Evolutionary conservation across 2,797 vertebrate species (phyloP).

Genomic region (Pangasius macronema): DNA sequence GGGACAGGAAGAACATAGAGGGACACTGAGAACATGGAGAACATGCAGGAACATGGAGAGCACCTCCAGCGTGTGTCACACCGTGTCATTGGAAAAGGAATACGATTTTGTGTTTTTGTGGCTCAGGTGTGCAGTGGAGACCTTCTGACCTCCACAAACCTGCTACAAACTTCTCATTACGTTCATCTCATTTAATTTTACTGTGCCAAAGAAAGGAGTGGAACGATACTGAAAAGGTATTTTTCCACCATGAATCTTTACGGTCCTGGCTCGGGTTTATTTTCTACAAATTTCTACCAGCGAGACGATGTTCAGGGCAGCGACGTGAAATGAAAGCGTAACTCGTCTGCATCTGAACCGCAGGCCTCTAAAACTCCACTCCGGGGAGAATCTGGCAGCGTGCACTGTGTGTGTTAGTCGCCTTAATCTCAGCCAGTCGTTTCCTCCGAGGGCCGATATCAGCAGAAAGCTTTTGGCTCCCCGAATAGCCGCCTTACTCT

Average conservation of each 20-base stretch:
- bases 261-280: background rate
- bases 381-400: constrained; percentile 21
- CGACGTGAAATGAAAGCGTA: background rate
- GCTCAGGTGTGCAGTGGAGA: background rate
- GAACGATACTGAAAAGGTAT: background rate
- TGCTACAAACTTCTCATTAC: background rate
- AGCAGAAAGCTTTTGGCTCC: constrained; percentile 66
- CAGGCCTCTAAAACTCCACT: background rate
- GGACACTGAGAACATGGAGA: background rate
- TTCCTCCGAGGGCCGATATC: constrained; percentile 68
- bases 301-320: background rate
- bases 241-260: background rate
- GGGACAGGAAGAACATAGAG: background rate
- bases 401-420: background rate
- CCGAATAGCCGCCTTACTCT: constrained; percentile 74
- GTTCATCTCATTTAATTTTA: background rate
- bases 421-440: constrained; percentile 48
- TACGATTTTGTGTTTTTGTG: background rate
- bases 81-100: no score
- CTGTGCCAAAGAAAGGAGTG: background rate
- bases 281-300: background rate
- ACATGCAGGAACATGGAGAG: background rate
- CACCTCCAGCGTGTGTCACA: no score
- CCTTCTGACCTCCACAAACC: background rate
- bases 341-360: constrained; percentile 18